These are phyloP conservation scores for Thomomys bottae DNA, from an alignment of 2,113 vertebrate species.

Conservation along the genomic window DNA sequence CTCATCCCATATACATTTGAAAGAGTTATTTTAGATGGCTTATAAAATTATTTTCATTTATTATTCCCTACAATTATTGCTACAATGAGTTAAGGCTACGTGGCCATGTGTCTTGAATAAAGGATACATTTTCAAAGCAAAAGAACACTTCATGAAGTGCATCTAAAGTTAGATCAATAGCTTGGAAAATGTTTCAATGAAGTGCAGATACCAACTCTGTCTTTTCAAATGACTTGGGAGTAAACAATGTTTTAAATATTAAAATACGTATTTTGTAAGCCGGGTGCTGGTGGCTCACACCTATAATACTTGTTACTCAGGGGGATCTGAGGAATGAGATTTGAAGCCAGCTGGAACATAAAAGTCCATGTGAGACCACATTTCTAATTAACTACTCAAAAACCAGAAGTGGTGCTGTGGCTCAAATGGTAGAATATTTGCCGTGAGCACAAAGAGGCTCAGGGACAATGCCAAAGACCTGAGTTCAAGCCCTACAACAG, in stretches of 20 bases:
- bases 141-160: neutral
- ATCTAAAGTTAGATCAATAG: neutral
- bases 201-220: neutral
- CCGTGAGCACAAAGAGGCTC: too few species aligned
- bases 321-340: too few species aligned
- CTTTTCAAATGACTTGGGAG: neutral
- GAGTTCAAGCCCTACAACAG: too few species aligned
- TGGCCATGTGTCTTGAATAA: neutral
- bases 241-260: conserved; percentile 14
- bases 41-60: conserved; percentile 33
- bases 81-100: neutral
- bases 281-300: too few species aligned
- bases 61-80: neutral
- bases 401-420: too few species aligned
- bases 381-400: too few species aligned
- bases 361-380: too few species aligned
- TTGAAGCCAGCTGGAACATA: too few species aligned
- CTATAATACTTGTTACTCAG: too few species aligned
- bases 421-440: too few species aligned
- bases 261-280: conserved; percentile 18
- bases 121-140: too few species aligned
- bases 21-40: conserved; percentile 21
- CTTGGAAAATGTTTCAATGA: neutral
- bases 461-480: too few species aligned
- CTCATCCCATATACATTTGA: neutral